Evolutionary conservation across 2,113 vertebrate species (phyloP).

Genomic region (Tenebrosternarchus preto): DNA sequence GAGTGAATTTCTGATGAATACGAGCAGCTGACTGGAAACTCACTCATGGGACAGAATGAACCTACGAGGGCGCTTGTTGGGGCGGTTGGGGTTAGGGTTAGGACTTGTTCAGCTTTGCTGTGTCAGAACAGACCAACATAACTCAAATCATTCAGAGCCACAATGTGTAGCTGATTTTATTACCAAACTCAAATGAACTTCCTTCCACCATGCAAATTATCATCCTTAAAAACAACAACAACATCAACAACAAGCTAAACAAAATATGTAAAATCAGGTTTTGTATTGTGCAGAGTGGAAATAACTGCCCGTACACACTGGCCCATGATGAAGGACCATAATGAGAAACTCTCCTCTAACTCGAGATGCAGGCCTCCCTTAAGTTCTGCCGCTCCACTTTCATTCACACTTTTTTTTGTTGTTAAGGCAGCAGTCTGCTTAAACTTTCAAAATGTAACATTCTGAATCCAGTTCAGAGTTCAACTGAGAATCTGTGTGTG

Average conservation of each 20-base stretch:
- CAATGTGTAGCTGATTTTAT: not conserved
- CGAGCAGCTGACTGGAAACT: slow-evolving; percentile 4
- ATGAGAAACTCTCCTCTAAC: not conserved
- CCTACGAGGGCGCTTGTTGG: too few species aligned
- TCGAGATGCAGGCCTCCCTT: not conserved
- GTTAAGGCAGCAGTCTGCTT: slow-evolving; percentile 1
- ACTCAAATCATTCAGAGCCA: not conserved
- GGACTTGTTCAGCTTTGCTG: not conserved
- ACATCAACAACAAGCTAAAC: too few species aligned
- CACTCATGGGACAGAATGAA: not conserved
- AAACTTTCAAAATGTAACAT: not conserved
- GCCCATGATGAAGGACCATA: not conserved
- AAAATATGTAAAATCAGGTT: too few species aligned
- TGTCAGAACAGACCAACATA: too few species aligned
- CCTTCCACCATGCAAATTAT: too few species aligned
- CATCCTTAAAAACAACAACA: too few species aligned
- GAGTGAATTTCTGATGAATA: not conserved
- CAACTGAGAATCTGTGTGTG: not conserved
- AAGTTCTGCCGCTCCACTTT: not conserved
- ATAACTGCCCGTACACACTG: not conserved
- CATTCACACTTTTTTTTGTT: not conserved
- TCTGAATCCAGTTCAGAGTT: too few species aligned
- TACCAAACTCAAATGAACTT: too few species aligned
- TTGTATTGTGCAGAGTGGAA: not conserved
- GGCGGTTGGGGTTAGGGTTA: not conserved